A percentile compares a stretch with the other conserved stretches of the same genome.
Evolutionary conservation across 2,113 vertebrate genomes (phyloP).

Genomic region (Callocephalon fimbriatum): DNA sequence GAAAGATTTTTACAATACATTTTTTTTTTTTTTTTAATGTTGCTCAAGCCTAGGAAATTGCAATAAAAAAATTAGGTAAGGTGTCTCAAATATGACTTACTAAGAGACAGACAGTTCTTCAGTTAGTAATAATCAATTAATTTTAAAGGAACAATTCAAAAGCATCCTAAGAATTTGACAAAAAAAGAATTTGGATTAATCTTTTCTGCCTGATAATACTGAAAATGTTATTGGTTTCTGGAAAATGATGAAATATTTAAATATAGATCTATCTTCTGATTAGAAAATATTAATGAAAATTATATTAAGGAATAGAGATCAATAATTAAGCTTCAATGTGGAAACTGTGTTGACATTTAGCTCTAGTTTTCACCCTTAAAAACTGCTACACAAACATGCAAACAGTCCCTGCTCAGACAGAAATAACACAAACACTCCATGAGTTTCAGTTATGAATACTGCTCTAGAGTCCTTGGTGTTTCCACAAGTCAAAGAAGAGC

Average conservation of each 20-base stretch:
- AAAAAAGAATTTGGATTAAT: background rate
- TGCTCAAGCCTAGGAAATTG: background rate
- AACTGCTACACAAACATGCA: fast-evolving
- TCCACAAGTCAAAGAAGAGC: background rate
- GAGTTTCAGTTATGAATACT: background rate
- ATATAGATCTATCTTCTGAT: background rate
- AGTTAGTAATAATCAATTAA: background rate
- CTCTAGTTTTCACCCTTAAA: background rate
- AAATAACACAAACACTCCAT: background rate
- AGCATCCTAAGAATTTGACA: background rate
- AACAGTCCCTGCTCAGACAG: background rate
- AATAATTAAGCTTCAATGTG: background rate
- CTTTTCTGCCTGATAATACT: background rate
- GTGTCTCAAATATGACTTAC: background rate
- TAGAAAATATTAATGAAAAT: background rate
- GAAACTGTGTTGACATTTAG: background rate
- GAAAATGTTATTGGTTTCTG: background rate
- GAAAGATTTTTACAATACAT: background rate
- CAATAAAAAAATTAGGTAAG: background rate
- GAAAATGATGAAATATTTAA: background rate
- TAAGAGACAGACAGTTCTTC: background rate
- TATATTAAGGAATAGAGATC: background rate
- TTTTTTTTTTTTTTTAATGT: background rate
- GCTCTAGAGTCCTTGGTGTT: background rate
- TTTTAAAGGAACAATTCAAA: background rate